Conservation (phyloP, 2,113 vertebrate genomes). For the Cisticola juncidis region DNA sequence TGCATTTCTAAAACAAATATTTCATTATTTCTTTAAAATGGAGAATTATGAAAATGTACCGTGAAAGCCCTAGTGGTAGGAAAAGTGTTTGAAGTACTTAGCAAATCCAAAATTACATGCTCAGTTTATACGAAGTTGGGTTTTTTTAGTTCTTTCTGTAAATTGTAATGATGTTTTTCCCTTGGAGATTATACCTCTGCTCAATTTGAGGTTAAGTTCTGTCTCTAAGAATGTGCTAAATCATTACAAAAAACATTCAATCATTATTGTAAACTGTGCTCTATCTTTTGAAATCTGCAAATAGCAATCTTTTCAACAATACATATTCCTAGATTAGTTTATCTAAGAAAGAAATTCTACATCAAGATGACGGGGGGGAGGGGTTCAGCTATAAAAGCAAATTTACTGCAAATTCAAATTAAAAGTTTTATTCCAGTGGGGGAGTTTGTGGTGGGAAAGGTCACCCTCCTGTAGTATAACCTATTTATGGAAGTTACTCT, state of each 20-base stretch:
- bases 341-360: background rate
- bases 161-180: background rate
- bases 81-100: background rate
- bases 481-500: background rate
- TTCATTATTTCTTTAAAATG: background rate
- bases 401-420: background rate
- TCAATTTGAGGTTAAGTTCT: background rate
- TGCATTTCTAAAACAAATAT: background rate
- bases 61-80: background rate
- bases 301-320: background rate
- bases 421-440: background rate
- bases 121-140: background rate
- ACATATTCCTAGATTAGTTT: background rate
- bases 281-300: background rate
- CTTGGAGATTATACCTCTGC: background rate
- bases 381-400: background rate
- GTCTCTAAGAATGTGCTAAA: background rate
- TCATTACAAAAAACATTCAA: background rate
- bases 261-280: background rate
- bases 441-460: background rate
- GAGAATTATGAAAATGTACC: background rate
- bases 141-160: background rate
- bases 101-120: background rate
- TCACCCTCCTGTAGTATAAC: background rate
- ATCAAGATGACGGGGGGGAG: background rate